Evolutionary conservation across 2,888 invertebrate genomes (phyloP).

Genomic region (Sinodicranocentrus sp.): DNA sequence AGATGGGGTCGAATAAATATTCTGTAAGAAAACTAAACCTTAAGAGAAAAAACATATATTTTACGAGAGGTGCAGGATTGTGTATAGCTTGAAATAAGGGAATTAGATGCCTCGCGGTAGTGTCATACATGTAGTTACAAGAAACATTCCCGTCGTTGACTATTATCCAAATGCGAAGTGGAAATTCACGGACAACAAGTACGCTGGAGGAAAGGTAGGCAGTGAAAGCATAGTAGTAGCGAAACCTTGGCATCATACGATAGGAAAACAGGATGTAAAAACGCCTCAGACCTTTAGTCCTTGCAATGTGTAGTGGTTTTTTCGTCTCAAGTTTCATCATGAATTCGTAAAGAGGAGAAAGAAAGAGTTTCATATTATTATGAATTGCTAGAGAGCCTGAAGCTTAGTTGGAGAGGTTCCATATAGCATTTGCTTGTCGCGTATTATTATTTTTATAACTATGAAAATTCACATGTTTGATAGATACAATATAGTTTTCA

Average conservation of each 20-base stretch:
- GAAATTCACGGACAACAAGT: slow-evolving; percentile 2
- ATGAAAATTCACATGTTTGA: slow-evolving; percentile 8
- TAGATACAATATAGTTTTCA: not conserved
- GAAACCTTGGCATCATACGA: not conserved
- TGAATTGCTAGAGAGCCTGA: slow-evolving; percentile 30
- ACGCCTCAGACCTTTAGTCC: not conserved
- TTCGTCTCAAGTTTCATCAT: slow-evolving; percentile 31
- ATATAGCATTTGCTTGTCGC: not conserved
- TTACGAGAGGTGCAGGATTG: no score
- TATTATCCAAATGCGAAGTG: not conserved
- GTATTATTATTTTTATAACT: not conserved
- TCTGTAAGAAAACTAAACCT: no score
- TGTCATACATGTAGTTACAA: no score
- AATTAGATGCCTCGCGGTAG: no score
- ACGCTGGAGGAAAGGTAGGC: no score
- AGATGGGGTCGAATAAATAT: no score
- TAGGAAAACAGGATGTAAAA: not conserved
- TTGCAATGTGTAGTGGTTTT: slow-evolving; percentile 6
- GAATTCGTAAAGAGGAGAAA: slow-evolving; percentile 32
- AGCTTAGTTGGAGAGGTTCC: not conserved
- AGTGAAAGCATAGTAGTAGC: not conserved
- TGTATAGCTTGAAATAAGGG: no score
- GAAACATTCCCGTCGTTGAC: no score
- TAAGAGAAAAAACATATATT: no score
- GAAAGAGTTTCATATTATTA: slow-evolving; percentile 30